These are phyloP conservation scores for Oeneis ivallda DNA, from an alignment of 2,888 invertebrate species.

Conservation along the genomic window DNA sequence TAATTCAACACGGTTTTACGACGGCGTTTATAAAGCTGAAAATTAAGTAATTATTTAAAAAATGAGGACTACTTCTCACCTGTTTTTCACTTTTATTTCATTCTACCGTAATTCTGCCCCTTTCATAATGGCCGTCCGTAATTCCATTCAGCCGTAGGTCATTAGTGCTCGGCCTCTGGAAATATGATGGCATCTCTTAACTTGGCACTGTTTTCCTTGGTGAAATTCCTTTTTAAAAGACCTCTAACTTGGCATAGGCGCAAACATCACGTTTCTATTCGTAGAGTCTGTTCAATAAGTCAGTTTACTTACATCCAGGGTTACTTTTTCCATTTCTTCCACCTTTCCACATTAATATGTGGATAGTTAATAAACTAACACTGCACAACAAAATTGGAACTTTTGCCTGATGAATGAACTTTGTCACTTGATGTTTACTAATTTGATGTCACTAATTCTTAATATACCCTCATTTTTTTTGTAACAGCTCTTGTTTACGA, in stretches of 20 bases:
- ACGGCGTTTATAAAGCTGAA: neutral
- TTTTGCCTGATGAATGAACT: no score
- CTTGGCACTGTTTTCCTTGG: slow-evolving; percentile 10
- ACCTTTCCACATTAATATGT: no score
- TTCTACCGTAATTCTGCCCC: neutral
- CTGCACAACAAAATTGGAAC: no score
- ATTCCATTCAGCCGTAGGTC: slow-evolving; percentile 12
- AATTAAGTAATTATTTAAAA: slow-evolving; percentile 7
- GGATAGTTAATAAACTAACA: no score
- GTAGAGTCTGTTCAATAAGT: no score
- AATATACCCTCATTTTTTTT: no score
- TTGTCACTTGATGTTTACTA: no score
- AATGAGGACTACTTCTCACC: neutral
- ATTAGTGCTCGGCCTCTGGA: neutral
- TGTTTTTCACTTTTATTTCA: slow-evolving; percentile 1
- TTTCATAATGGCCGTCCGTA: slow-evolving; percentile 8
- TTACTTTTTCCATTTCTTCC: no score
- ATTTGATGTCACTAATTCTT: no score
- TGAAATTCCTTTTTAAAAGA: neutral
- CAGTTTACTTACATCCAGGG: no score
- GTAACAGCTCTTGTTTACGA: no score
- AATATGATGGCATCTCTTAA: slow-evolving; percentile 10
- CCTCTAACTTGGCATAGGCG: neutral
- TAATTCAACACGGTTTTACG: slow-evolving; percentile 8
- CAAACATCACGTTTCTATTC: no score